Evolutionary conservation across 2,797 vertebrate species (phyloP).

Genomic region (Enteromius trimaculatus): DNA sequence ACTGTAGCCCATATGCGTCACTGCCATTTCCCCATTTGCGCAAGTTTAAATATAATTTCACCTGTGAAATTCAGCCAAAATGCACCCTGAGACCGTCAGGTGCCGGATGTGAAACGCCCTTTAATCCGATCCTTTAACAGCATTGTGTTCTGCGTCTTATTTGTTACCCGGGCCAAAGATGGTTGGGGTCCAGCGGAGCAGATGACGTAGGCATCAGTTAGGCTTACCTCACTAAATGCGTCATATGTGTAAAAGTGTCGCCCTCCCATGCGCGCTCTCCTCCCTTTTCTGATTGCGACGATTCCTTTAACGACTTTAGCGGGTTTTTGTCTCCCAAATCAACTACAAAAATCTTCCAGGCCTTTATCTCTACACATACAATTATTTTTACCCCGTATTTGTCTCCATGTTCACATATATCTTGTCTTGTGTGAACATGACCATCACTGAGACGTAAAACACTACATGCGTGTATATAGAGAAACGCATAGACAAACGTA

Average conservation of each 20-base stretch:
- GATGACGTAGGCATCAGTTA: constrained; percentile 74
- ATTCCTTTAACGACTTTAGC: constrained; percentile 49
- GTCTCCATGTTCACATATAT: not conserved
- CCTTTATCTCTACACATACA: not conserved
- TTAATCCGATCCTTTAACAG: constrained; percentile 14
- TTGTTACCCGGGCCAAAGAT: constrained; percentile 66
- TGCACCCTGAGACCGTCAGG: not conserved
- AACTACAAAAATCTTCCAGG: not conserved
- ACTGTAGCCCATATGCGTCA: not conserved
- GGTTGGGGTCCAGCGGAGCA: constrained; percentile 66
- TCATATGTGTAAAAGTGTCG: constrained; percentile 71
- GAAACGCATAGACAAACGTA: not conserved
- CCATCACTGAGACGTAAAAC: not conserved
- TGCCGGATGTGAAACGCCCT: constrained; percentile 11
- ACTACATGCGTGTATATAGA: not conserved
- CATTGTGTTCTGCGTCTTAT: constrained; percentile 45
- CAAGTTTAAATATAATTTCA: not conserved
- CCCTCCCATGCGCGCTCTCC: constrained; percentile 60
- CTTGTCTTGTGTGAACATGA: not conserved
- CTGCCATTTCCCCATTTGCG: constrained; percentile 1
- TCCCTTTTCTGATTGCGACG: constrained; percentile 57
- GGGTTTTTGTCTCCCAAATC: not conserved
- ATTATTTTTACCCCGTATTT: not conserved
- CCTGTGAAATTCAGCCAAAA: not conserved
- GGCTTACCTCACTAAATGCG: constrained; percentile 77